Evolutionary conservation across 2,113 vertebrate species (phyloP), one percentile per base, ranked within the genome.

Genomic region (Electrona antarctica): DNA sequence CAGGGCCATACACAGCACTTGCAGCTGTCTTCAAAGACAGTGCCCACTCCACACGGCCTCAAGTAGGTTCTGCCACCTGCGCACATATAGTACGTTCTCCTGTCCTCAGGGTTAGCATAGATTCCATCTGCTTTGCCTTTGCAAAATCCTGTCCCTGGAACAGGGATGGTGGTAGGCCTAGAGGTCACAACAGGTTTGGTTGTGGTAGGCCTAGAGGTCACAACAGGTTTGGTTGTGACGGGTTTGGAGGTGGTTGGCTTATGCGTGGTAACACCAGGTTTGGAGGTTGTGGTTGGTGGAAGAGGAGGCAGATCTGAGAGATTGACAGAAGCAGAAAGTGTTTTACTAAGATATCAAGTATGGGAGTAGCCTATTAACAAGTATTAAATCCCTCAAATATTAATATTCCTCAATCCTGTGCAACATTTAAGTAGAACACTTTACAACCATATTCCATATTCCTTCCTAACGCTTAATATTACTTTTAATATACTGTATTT

Each of bases 1-100:
- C 62, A 88, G 0, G 91, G 87, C 93, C 92, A 93, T 21, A 1
- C 0, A 15, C 93, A 94, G 79, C 92, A 93, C 21, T 92, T 92
- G 83, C 91, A 94, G 13, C 46, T 29, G 0, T 85, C 64, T 50
- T 82, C 3, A 14, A 76, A 94, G 59, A 93, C 12, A 0, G 92
- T 74, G 61, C 92, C 93, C 2, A 0, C 0, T 12, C 78, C 88
- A 6, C 93, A 93, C 0, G 1, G 0, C 0, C 8, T 71, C 12
- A 65, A 0, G 14, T 81, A 67, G 7, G 91, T 91, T 33, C 60
- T 47, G 47, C 91, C 91, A n/a, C 50, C 73, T 5, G 78, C 49
- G 7, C 93, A 94, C 29, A 67, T 63, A 68, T 92, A 94, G 82
- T 90, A 94, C 49, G 52, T 73, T 13, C 0, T 13, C 13, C 0